phyloP scores from a whole-genome alignment of 2,113 vertebrate species.

The Egretta garzetta region DNA sequence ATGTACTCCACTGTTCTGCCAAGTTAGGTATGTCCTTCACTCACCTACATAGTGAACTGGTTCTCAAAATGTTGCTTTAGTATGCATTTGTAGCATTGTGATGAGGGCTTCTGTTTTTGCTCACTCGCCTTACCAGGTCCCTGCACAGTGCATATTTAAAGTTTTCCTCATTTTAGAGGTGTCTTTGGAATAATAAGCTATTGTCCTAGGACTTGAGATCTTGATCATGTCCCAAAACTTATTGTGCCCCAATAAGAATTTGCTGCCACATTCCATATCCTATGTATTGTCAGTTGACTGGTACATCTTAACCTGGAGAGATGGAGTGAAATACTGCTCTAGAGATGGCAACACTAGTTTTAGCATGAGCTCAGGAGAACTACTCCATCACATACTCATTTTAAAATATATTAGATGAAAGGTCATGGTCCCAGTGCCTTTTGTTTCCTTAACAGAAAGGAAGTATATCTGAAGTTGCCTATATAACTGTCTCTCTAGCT shows the following conservation, averaged over 20 bases:
- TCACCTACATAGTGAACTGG: background rate
- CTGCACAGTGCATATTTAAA: background rate
- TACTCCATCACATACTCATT: background rate
- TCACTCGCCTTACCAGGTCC: background rate
- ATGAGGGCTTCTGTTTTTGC: background rate
- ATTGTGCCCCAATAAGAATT: background rate
- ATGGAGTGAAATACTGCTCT: background rate
- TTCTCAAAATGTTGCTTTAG: background rate
- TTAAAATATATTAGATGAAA: background rate
- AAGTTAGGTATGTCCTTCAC: background rate
- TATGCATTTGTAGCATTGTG: background rate
- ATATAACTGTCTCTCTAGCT: conserved; percentile 1
- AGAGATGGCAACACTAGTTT: background rate
- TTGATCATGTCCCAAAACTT: background rate
- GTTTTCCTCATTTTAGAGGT: background rate
- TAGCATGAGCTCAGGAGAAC: background rate
- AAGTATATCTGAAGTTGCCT: conserved; percentile 3
- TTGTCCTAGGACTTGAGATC: background rate
- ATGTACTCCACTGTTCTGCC: background rate
- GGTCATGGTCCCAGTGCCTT: background rate
- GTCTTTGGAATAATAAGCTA: background rate
- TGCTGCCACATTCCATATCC: background rate
- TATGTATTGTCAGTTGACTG: background rate
- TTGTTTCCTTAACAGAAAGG: conserved; percentile 21
- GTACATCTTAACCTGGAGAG: background rate